These are phyloP conservation scores for Drosophila simulans DNA, from an alignment of 1,140 invertebrate genomes.

Conservation along the genomic window DNA sequence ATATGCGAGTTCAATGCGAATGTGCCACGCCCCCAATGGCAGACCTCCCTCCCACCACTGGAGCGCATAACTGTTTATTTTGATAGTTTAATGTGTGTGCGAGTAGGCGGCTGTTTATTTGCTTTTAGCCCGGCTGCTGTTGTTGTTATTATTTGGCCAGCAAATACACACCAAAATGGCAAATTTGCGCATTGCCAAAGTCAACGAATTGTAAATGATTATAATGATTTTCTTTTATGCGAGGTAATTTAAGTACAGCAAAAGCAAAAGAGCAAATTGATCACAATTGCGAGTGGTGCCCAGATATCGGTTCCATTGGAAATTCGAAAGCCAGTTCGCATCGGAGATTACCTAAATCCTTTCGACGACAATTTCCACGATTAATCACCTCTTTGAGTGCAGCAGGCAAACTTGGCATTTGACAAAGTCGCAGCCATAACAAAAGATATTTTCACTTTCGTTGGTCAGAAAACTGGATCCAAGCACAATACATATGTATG, in stretches of 20 bases:
- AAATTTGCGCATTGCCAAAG: conserved; percentile 75
- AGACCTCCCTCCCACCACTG: background rate
- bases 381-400: conserved; percentile 54
- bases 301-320: background rate
- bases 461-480: conserved; percentile 39
- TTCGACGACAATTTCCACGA: conserved; percentile 22
- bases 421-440: conserved; percentile 43
- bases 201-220: conserved; percentile 81
- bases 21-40: conserved; percentile 11
- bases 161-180: conserved; percentile 57
- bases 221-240: conserved; percentile 67
- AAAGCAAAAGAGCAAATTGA: conserved; percentile 14
- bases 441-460: conserved; percentile 63
- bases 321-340: background rate
- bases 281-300: background rate
- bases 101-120: conserved; percentile 53
- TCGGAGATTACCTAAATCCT: background rate
- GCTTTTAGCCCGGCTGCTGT: conserved; percentile 45
- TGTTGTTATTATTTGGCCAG: conserved; percentile 41
- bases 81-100: conserved; percentile 68
- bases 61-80: conserved; percentile 67
- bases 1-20: conserved; percentile 71
- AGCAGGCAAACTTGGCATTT: conserved; percentile 28
- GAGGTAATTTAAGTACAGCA: conserved; percentile 48
- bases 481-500: background rate